Base-by-base conservation (phyloP, 2,113 vertebrate genomes). In the Melanotaenia duboulayi region DNA sequence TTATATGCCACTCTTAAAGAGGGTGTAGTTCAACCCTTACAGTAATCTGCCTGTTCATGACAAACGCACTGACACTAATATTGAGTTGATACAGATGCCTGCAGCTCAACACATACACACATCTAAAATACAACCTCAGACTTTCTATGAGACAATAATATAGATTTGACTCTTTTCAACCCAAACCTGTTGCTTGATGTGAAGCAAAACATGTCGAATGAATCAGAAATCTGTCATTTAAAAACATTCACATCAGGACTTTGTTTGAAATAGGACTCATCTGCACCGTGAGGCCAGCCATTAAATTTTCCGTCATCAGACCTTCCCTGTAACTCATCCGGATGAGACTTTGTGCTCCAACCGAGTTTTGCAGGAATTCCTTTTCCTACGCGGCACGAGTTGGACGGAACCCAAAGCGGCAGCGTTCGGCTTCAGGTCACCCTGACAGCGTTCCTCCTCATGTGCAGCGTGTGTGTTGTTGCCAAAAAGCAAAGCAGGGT, bases 401-500 rank as follows among this genome's bases (percentile, higher is more conserved):
- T 23, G 55, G 46, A 69, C 23, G 54, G 19, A 73, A 62, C 62
- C 54, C 28, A 54, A 71, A 80, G 40, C 0, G 12, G 24, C 16
- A 3, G 55, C 9, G 22, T 55, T 57, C 4, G 1, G 56, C 61
- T 39, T 58, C 57, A 4, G 71, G 54, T 60, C 24, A 7, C 50
- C 71, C 50, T 19, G 65, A 42, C 69, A 35, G 56, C 48, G 58
- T 44, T 80, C 73, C 68, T 62, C 60, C 61, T 81, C 78, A 68
- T 57, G 81, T 84, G 74, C 63, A 59, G 79, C 76, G 14, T 37
- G 61, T 24, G 16, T 19, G 48, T 28, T 32, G 17, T 61, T 85
- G 90, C 80, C 80, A 85, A 88, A 85, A 86, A 85, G 62, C 80
- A 69, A 82, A 81, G 83, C 72, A 4, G 80, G 69, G 79, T 84